phyloP scores from a whole-genome alignment of 1,140 invertebrate species.

The Babylonia areolata region DNA sequence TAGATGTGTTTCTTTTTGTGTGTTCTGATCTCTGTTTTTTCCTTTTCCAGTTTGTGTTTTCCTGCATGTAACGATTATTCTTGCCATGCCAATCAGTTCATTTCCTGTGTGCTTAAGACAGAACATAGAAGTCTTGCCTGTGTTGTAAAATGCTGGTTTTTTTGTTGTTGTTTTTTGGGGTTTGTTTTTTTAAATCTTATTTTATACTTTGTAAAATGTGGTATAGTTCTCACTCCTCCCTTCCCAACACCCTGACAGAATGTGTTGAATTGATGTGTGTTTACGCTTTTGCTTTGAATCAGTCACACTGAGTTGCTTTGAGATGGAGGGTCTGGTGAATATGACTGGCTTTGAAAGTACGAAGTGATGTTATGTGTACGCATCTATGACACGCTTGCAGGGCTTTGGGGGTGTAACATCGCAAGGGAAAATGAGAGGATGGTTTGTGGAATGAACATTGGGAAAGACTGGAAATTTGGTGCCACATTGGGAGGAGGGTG shows the following conservation, averaged over 20 bases:
- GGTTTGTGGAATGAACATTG: too few species aligned
- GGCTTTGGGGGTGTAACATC: too few species aligned
- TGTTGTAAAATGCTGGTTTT: not conserved
- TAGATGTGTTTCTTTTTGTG: not conserved
- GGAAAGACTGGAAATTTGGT: too few species aligned
- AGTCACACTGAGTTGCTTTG: too few species aligned
- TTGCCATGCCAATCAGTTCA: not conserved
- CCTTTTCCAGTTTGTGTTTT: not conserved
- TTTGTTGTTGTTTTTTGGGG: not conserved
- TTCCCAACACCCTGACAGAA: not conserved
- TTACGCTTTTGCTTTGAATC: not conserved
- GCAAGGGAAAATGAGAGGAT: too few species aligned
- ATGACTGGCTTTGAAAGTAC: not conserved
- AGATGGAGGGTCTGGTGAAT: not conserved
- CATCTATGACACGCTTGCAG: too few species aligned
- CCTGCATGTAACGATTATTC: not conserved
- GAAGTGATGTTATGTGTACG: not conserved
- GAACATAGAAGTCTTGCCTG: not conserved
- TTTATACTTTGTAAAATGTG: not conserved
- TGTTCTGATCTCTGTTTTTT: not conserved
- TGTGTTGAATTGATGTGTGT: not conserved
- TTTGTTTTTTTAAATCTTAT: too few species aligned
- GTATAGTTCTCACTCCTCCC: not conserved
- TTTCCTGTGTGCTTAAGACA: not conserved
- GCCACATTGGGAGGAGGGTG: too few species aligned